Base-by-base conservation (phyloP, 2,797 vertebrate genomes). In the Platalea minor region DNA sequence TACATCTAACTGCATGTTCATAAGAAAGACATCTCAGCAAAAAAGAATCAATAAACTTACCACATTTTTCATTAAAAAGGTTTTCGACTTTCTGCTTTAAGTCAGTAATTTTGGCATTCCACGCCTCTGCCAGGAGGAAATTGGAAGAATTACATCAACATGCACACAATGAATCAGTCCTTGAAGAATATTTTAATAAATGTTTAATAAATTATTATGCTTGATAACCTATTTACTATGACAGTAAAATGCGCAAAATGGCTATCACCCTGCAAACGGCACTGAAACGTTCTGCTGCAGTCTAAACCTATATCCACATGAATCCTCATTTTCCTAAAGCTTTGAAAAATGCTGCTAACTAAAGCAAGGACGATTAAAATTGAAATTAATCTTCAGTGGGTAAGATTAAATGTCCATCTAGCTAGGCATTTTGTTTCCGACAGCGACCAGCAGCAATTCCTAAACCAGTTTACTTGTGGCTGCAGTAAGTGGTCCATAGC, bases 31-130 rank as follows among this genome's bases (percentile, higher is more conserved):
- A 41, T 39, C 33, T 91, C 64, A 26, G 63, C 46, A 92, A 87
- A 45, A 77, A 69, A 28, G 9, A 54, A 64, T 41, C 39, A 91
- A 80, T 33, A 91, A 86, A 95, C 98, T 95, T 97, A 98, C 98
- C 98, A 28, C 98, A 98, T 96, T 98, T 98, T 91, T 98, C 98
- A 96, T 96, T 98, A 77, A 98, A 98, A 35, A 98, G 97, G 43
- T 97, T 97, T 91, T 98, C 98, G 1, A 98, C 98, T 95, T 98
- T 98, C 93, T 98, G 95, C 91, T 98, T 98, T 50, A 98, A 88
- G 92, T 97, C 97, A 7, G 96, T 98, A 51, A 98, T 98, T 97
- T 97, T 98, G 85, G 98, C 97, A 91, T 98, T 98, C 98, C 98
- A 98, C 1, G 97, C 96, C 82, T 98, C 98, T 98, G 97, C 31